Evolutionary conservation across 2,888 invertebrate species (phyloP).

Genomic region (Tetheella fluctuosa): DNA sequence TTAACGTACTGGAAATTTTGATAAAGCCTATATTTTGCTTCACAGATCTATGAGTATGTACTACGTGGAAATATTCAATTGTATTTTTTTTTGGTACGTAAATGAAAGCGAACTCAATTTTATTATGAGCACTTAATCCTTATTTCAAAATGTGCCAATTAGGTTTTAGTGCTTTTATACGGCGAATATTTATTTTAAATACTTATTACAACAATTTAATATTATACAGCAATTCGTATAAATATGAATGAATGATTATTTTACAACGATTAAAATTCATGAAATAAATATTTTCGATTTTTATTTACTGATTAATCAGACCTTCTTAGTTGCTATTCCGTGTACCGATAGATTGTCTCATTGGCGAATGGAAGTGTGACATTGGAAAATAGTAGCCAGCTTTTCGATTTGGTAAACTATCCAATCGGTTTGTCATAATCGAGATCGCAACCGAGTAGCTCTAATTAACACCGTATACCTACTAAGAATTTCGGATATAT

Average conservation of each 20-base stretch:
- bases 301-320: background rate
- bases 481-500: slow-evolving; percentile 6
- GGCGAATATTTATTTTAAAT: background rate
- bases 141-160: background rate
- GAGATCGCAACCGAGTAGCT: too few relatives aligned
- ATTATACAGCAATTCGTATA: background rate
- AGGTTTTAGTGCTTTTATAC: background rate
- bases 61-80: background rate
- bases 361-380: too few relatives aligned
- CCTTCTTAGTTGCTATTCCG: too few relatives aligned
- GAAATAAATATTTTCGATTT: background rate
- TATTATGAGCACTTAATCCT: background rate
- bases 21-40: background rate
- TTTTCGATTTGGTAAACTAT: too few relatives aligned
- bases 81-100: background rate
- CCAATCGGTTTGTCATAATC: too few relatives aligned
- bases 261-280: background rate
- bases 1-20: background rate
- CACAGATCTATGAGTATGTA: background rate
- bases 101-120: background rate
- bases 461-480: too few relatives aligned
- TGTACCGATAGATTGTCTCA: too few relatives aligned
- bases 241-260: background rate
- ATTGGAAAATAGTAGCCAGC: too few relatives aligned
- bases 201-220: background rate